Base-by-base conservation (phyloP, 2,888 invertebrate genomes). In the Morpho achilles region DNA sequence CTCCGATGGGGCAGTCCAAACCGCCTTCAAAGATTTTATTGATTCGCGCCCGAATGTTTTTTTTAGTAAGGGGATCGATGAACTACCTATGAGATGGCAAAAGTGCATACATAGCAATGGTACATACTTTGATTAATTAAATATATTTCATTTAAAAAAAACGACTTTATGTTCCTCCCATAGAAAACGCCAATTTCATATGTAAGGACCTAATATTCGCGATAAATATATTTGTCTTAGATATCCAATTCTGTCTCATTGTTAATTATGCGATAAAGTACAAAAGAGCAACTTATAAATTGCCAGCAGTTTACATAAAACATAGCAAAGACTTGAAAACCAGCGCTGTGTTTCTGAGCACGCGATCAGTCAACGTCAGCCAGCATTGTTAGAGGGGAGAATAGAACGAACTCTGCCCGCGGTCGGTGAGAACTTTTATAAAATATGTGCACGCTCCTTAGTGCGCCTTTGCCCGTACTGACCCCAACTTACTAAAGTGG, bases 361-460 rank as follows among this genome's bases (percentile, higher is more conserved):
- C 58, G 73, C 75, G 76, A 86, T 86, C 82, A 70, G 78, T 86
- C 87, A 84, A 79, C 73, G 86, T 86, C 85, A 64, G 65, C 65
- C 60, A 58, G 67, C 74, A 84, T 85, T 86, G 85, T 86, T 84
- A 82, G 73, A 75, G 71, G 67, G 68, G 73, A 72, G 76, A 82
- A 82, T 81, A 76, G 78, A 80, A 77, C 79, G 79, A 71, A 66
- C 70, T 74, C 73, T 73, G 68, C 66, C 69, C 65, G 68, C 53
- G 71, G 74, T 76, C 74, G 71, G 65, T 62, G 71, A 70, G 67
- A 80, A 79, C 74, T 82, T 79, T 79, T 76, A 78, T 80, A 79
- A 80, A 79, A 77, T 84, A 82, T 79, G 74, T 73, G 68, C 60
- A 62, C 64, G 64, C 63, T 61, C 58, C 58, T 63, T 62, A 64